Percentiles rank a stretch among this genome's conserved stretches.
Conservation (phyloP, 2,888 invertebrate species). For the Limenitis arthemis region DNA sequence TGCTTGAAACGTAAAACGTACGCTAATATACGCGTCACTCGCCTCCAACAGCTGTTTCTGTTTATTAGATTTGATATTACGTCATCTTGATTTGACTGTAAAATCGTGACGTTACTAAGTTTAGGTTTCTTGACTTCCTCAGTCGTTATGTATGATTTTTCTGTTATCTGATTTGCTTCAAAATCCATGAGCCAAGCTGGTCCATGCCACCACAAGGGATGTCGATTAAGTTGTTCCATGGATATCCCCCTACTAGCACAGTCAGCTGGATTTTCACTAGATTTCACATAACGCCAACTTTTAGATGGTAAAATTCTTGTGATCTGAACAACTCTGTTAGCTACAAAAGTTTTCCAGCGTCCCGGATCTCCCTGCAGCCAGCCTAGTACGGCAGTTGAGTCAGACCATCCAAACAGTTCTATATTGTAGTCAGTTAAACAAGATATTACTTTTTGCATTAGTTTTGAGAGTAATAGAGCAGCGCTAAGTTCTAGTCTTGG, state of each 20-base stretch:
- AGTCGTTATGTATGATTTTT: neutral
- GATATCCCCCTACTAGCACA: slow-evolving; percentile 22
- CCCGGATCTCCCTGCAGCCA: slow-evolving; percentile 19
- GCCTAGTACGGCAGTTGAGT: slow-evolving; percentile 19
- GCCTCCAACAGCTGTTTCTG: too few species aligned
- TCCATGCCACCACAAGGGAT: slow-evolving; percentile 19
- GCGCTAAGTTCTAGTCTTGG: slow-evolving; percentile 17
- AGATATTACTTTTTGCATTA: slow-evolving; percentile 12
- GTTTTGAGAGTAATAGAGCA: slow-evolving; percentile 16
- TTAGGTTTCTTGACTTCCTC: neutral
- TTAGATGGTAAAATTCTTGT: slow-evolving; percentile 12
- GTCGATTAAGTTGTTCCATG: slow-evolving; percentile 6
- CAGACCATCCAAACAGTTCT: slow-evolving; percentile 17
- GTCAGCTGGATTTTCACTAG: slow-evolving; percentile 23
- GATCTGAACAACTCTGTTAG: slow-evolving; percentile 19
- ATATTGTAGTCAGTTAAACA: slow-evolving; percentile 1
- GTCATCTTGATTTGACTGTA: too few species aligned
- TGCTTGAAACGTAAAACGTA: too few species aligned
- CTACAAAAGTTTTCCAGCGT: slow-evolving; percentile 14
- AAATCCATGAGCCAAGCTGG: slow-evolving; percentile 1
- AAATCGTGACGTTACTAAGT: neutral
- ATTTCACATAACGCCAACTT: slow-evolving; percentile 24
- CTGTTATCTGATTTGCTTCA: neutral
- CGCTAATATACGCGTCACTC: too few species aligned
- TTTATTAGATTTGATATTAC: too few species aligned